Conservation (phyloP, 2,113 vertebrate species). For the Pygoscelis antarcticus region DNA sequence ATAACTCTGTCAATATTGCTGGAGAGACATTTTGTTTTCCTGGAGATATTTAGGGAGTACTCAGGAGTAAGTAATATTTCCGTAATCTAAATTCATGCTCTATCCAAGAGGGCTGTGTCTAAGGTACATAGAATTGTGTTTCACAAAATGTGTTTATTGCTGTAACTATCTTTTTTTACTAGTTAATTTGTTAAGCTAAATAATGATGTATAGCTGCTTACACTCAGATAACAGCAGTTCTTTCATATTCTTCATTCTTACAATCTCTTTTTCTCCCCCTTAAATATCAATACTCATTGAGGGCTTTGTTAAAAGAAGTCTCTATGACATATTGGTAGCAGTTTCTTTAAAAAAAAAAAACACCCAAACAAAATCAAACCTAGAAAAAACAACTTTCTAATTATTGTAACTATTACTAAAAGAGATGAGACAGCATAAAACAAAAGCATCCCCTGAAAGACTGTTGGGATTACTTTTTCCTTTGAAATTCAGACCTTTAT, state of each 20-base stretch:
- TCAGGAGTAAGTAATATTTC: slow-evolving; percentile 28
- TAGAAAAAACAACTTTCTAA: not conserved
- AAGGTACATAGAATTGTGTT: not conserved
- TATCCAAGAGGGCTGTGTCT: not conserved
- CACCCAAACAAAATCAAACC: not conserved
- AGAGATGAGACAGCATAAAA: not conserved
- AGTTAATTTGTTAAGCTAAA: slow-evolving; percentile 14
- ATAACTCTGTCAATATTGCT: not conserved
- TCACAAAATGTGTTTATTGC: slow-evolving; percentile 21
- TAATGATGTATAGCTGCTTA: not conserved
- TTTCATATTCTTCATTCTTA: not conserved
- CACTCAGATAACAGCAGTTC: not conserved
- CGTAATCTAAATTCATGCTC: slow-evolving; percentile 15
- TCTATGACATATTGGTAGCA: not conserved
- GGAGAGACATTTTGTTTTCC: not conserved
- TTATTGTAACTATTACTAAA: not conserved
- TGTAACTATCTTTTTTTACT: not conserved
- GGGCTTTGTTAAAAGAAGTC: not conserved
- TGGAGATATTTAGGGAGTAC: not conserved
- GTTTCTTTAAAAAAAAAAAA: not conserved
- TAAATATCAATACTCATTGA: not conserved
- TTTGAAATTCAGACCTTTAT: not conserved
- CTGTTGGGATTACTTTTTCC: not conserved
- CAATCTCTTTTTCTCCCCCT: not conserved
- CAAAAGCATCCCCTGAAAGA: not conserved